A percentile compares a stretch with the other conserved stretches of the same genome.
Conservation (phyloP, 2,888 invertebrate genomes). For the Trilocha varians region DNA sequence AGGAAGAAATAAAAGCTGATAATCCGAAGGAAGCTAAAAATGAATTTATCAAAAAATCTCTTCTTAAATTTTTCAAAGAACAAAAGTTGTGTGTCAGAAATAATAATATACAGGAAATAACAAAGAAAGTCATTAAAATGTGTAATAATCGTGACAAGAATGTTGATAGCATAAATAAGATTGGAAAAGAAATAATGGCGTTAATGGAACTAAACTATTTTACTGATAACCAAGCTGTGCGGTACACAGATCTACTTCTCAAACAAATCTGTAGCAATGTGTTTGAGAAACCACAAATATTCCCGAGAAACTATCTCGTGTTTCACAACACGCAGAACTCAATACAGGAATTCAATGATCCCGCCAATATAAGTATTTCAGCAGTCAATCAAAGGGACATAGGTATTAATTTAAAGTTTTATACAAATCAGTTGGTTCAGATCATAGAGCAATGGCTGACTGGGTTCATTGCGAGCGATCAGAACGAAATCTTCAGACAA, state of each 20-base stretch:
- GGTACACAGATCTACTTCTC: constrained; percentile 23
- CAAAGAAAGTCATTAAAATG: not conserved
- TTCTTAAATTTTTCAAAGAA: not conserved
- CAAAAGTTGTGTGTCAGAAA: not conserved
- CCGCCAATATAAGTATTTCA: constrained; percentile 11
- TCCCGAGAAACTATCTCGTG: constrained; percentile 26
- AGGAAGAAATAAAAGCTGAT: not conserved
- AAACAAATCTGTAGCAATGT: constrained; percentile 10
- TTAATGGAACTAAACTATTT: constrained; percentile 24
- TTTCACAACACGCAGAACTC: constrained; percentile 17
- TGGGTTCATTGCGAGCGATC: constrained; percentile 20
- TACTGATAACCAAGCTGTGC: constrained; percentile 21
- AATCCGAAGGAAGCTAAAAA: not conserved
- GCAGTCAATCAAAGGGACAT: constrained; percentile 18
- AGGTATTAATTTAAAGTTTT: constrained; percentile 20
- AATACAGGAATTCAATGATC: constrained; percentile 7
- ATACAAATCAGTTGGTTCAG: constrained; percentile 25
- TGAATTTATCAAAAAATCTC: not conserved
- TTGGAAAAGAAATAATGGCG: constrained; percentile 7
- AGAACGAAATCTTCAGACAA: constrained; percentile 23
- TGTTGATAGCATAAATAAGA: not conserved
- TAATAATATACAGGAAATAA: not conserved
- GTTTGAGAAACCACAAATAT: too few species aligned
- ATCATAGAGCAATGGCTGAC: constrained; percentile 44
- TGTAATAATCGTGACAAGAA: not conserved